Base-by-base conservation (phyloP, 2,113 vertebrate genomes). In the Gallinago paraguaiae region DNA sequence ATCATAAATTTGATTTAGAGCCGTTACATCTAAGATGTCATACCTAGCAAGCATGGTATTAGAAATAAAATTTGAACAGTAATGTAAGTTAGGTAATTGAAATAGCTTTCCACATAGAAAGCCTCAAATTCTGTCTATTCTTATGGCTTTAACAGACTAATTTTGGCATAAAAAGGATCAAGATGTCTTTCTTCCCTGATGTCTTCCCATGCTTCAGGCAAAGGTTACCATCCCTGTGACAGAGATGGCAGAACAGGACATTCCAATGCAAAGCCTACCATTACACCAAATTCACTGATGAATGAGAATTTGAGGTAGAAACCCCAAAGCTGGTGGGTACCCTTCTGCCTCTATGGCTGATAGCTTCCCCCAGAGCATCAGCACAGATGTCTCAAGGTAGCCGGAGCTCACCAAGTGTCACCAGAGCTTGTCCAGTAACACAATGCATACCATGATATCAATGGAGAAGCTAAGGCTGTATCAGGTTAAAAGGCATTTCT, bases 1-100 rank as follows among this genome's bases (percentile, higher is more conserved):
- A 51, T 27, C 68, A 63, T 51, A 83, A 83, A 81, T 89, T 69
- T 28, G 3, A 92, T 86, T 75, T 84, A 75, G 91, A 95, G 60
- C 80, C 60, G 45, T 81, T 83, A 71, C 24, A 83, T 56, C 17
- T 27, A 74, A 77, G 76, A 90, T 74, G 60, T 46, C 48, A 3
- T 30, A 51, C 30, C 64, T 45, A 78, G 54, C 45, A 56, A 93
- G 30, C 27, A 28, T 18, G 14, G 43, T 63, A 56, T 75, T 41
- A 84, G 46, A 91, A 94, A 68, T 19, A 81, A 46, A 88, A 95
- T 45, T 18, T 53, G 14, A 86, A 84, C 28, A 79, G 53, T 45
- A 69, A 82, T 7, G 0, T 31, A 56, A 76, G 35, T 24, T 45
- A 83, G 31, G 19, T 57, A 78, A 88, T 6, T 76, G 59, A 90